Evolutionary conservation across 2,888 invertebrate genomes (phyloP).

Genomic region (Psylliodes chrysocephalus): DNA sequence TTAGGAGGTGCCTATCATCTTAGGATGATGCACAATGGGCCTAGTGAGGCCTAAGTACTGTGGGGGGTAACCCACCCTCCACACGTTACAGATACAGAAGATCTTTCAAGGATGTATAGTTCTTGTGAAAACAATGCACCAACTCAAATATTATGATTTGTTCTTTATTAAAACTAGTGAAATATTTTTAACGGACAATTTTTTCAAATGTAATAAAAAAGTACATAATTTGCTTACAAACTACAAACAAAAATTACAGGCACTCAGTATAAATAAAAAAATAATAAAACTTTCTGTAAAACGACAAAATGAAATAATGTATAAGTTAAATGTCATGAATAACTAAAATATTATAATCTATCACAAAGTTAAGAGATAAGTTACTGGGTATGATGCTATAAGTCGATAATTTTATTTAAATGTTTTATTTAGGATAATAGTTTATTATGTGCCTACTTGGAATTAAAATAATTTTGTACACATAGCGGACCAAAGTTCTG

Average conservation of each 20-base stretch:
- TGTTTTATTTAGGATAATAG: neutral
- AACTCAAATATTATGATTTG: neutral
- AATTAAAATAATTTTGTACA: neutral
- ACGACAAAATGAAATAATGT: conserved; percentile 1
- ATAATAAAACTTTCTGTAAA: conserved; percentile 1
- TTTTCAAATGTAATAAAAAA: conserved; percentile 18
- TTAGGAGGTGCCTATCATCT: no score
- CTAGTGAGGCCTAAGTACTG: no score
- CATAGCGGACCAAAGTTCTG: neutral
- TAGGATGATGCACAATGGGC: no score
- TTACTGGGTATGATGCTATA: neutral
- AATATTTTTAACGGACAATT: conserved; percentile 11
- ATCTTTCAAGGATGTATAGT: no score
- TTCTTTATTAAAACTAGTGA: conserved; percentile 23
- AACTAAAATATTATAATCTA: conserved; percentile 19
- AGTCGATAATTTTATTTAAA: neutral
- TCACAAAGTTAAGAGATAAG: conserved; percentile 20
- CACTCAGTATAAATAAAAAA: conserved; percentile 19
- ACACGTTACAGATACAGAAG: no score
- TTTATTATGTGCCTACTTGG: neutral
- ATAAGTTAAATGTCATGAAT: conserved; percentile 11
- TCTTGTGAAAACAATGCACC: no score
- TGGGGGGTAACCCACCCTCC: no score
- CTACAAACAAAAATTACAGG: conserved; percentile 14
- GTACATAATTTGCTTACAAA: conserved; percentile 1